A percentile compares a stretch with the other conserved stretches of the same genome.
Conservation (phyloP, 2,113 vertebrate species). For the Colistium nudipinnis region DNA sequence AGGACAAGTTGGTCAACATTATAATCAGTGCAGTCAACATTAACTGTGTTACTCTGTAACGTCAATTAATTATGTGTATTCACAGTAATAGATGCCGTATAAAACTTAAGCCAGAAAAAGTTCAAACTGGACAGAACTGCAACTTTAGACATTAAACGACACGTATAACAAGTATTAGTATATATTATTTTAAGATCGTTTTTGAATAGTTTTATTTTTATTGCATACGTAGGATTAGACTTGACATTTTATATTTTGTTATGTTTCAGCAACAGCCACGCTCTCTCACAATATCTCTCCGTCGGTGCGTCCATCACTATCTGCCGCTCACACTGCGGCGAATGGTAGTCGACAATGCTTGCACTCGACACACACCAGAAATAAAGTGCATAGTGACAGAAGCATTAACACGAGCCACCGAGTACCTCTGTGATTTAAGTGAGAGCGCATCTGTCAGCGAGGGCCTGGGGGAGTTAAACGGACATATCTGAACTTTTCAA, state of each 20-base stretch:
- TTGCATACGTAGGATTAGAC: constrained; percentile 31
- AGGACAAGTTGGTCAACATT: not conserved
- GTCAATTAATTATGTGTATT: constrained; percentile 31
- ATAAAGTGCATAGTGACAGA: constrained; percentile 71
- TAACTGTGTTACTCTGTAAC: not conserved
- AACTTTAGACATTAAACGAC: too few species aligned
- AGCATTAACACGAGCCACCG: constrained; percentile 74
- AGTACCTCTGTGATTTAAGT: constrained; percentile 68
- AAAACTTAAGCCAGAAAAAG: too few species aligned
- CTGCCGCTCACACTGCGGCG: constrained; percentile 40
- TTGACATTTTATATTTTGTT: constrained; percentile 27
- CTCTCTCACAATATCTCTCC: not conserved
- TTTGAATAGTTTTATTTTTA: constrained; percentile 19
- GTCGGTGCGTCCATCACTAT: constrained; percentile 28
- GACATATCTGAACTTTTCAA: constrained; percentile 66
- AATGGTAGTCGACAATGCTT: constrained; percentile 63
- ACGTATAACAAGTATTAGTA: too few species aligned
- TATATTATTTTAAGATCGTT: too few species aligned
- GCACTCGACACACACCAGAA: constrained; percentile 55
- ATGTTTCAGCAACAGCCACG: constrained; percentile 18
- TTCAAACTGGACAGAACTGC: too few species aligned
- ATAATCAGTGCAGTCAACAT: not conserved
- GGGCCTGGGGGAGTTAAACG: constrained; percentile 62
- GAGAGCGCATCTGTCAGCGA: constrained; percentile 57
- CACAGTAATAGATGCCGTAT: not conserved